phyloP scores from a whole-genome alignment of 2,888 invertebrate genomes.

The Parnassius apollo region DNA sequence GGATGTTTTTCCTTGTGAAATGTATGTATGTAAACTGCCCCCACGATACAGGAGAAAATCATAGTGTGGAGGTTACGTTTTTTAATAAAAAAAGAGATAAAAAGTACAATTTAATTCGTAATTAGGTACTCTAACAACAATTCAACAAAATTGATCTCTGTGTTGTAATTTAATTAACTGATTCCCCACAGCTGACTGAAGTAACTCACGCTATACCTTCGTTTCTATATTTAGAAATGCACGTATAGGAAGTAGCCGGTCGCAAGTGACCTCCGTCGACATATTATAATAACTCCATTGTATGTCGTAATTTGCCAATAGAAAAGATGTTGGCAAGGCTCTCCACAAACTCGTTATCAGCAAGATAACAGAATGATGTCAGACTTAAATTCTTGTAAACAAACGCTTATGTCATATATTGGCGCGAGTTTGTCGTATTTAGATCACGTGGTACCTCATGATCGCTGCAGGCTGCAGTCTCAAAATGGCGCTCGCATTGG shows the following conservation, averaged over 20 bases:
- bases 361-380: constrained; percentile 60
- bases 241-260: constrained; percentile 41
- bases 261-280: constrained; percentile 41
- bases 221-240: constrained; percentile 68
- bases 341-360: constrained; percentile 44
- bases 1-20: too few relatives aligned
- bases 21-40: too few relatives aligned
- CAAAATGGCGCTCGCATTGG: constrained; percentile 21
- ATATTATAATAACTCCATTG: constrained; percentile 45
- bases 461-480: constrained; percentile 4
- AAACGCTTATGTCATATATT: constrained; percentile 49
- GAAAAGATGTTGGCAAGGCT: constrained; percentile 38
- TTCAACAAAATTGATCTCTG: too few relatives aligned
- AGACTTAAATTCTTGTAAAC: constrained; percentile 45
- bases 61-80: too few relatives aligned
- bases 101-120: too few relatives aligned
- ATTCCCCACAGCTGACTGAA: constrained; percentile 22
- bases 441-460: constrained; percentile 33
- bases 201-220: constrained; percentile 59
- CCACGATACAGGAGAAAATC: too few relatives aligned
- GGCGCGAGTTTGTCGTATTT: constrained; percentile 41
- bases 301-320: constrained; percentile 37
- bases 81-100: too few relatives aligned
- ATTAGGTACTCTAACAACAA: too few relatives aligned
- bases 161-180: too few relatives aligned